A percentile compares a stretch with the other conserved stretches of the same genome.
Evolutionary conservation across 2,113 vertebrate genomes (phyloP).

Genomic region (Xenus cinereus): DNA sequence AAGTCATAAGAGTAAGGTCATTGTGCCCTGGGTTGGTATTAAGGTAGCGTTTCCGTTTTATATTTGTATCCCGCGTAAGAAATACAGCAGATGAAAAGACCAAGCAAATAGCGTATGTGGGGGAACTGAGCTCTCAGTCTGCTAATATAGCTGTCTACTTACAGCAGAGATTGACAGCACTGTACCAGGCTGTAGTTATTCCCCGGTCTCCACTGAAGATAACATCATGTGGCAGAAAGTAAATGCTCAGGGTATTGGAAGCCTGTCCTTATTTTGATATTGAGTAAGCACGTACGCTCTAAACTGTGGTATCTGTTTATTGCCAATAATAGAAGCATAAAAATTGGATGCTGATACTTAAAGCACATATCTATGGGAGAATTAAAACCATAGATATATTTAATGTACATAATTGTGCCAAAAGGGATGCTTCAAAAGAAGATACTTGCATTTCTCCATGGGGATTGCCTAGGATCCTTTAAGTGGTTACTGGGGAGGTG

Average conservation of each 20-base stretch:
- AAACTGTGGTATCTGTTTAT: neutral
- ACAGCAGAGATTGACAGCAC: neutral
- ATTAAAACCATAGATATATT: neutral
- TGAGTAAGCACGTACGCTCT: rapidly evolving
- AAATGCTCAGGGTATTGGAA: neutral
- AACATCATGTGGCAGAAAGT: neutral
- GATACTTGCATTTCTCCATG: neutral
- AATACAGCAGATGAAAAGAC: neutral
- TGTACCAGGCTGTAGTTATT: neutral
- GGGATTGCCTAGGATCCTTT: neutral
- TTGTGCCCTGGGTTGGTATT: neutral
- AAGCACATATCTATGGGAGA: neutral
- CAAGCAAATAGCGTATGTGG: neutral
- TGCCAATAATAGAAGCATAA: neutral
- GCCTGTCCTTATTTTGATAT: neutral
- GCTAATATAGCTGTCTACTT: neutral
- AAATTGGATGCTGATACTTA: neutral
- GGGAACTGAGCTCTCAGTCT: neutral
- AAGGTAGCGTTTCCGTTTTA: neutral
- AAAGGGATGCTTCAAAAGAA: neutral
- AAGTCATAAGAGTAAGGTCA: neutral
- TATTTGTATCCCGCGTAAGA: neutral
- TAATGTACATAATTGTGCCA: neutral
- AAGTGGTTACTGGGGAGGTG: neutral
- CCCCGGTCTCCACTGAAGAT: neutral